Conservation (phyloP, 2,888 invertebrate species). For the Acronicta leporina region DNA sequence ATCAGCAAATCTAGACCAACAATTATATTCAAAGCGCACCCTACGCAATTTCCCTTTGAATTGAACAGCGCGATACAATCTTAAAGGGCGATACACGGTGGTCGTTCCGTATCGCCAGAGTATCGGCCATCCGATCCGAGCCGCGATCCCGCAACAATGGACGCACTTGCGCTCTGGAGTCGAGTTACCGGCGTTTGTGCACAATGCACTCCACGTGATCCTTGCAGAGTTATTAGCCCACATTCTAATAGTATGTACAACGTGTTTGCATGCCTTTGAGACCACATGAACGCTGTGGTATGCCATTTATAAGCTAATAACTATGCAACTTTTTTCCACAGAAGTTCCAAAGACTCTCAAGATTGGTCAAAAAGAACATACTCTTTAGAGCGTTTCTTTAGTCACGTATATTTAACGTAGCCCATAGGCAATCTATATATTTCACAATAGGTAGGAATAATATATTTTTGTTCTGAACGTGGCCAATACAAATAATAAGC, state of each 20-base stretch:
- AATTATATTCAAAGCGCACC: constrained; percentile 8
- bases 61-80: constrained; percentile 38
- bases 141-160: constrained; percentile 58
- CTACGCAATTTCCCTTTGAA: constrained; percentile 23
- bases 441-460: too few species aligned
- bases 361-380: too few species aligned
- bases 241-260: constrained; percentile 31
- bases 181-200: constrained; percentile 48
- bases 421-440: too few species aligned
- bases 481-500: too few species aligned
- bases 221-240: constrained; percentile 38
- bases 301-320: too few species aligned
- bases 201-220: constrained; percentile 53
- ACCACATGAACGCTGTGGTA: too few species aligned
- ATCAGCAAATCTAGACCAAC: constrained; percentile 9
- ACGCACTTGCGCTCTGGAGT: constrained; percentile 54
- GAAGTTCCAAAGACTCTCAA: too few species aligned
- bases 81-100: constrained; percentile 35
- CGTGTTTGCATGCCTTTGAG: constrained; percentile 16
- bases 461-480: too few species aligned
- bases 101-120: constrained; percentile 29
- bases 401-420: too few species aligned
- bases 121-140: constrained; percentile 56
- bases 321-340: too few species aligned
- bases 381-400: too few species aligned